Percentiles rank a stretch among this genome's conserved stretches.
Conservation (phyloP, 1,140 invertebrate genomes). For the Orchesella cincta region DNA sequence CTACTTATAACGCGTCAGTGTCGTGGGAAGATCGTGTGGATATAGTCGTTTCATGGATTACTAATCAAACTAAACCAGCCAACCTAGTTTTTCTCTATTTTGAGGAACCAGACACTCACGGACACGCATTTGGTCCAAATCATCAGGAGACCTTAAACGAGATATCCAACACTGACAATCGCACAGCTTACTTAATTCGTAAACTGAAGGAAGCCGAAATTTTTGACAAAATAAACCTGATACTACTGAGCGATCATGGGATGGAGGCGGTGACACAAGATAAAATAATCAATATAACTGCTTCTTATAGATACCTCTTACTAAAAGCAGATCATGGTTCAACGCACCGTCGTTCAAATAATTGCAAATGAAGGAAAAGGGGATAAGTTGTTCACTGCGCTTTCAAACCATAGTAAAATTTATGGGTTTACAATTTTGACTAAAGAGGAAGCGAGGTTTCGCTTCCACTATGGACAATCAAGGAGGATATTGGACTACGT, state of each 20-base stretch:
- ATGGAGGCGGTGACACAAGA: background rate
- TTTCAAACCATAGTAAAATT: background rate
- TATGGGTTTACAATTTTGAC: background rate
- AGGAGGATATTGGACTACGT: background rate
- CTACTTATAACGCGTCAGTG: background rate
- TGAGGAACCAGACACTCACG: background rate
- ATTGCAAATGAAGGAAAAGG: background rate
- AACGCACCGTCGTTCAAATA: background rate
- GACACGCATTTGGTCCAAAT: background rate
- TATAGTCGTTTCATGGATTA: slow-evolving; percentile 1
- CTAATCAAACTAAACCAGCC: slow-evolving; percentile 6
- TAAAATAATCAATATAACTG: background rate
- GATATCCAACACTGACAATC: background rate
- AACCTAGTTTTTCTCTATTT: slow-evolving; percentile 26
- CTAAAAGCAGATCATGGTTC: background rate
- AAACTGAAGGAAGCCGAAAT: background rate
- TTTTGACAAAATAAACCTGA: background rate
- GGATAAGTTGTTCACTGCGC: background rate
- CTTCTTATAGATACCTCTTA: background rate
- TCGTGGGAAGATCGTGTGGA: slow-evolving; percentile 19
- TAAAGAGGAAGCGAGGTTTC: background rate
- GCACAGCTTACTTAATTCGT: background rate
- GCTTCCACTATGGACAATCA: background rate
- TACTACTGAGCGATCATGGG: slow-evolving; percentile 18
- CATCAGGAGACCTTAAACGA: background rate